Conservation (phyloP, 2,113 vertebrate genomes). For the Mystacornis crossleyi region DNA sequence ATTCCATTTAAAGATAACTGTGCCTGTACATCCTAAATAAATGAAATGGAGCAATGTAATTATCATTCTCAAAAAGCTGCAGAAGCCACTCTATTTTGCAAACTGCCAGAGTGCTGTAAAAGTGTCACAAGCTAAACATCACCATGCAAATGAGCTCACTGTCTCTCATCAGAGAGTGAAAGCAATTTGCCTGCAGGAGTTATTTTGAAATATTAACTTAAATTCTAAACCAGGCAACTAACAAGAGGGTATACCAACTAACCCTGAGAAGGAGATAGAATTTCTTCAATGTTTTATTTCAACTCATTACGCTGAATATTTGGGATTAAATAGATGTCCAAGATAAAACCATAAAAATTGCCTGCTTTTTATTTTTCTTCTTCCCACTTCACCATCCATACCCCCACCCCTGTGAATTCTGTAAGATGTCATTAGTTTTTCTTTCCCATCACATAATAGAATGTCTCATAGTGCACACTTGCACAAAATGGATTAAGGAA, state of each 20-base stretch:
- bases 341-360: neutral
- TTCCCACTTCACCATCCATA: accelerated
- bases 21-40: neutral
- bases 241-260: neutral
- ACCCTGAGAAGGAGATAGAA: neutral
- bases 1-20: slow-evolving; percentile 13
- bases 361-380: neutral
- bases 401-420: neutral
- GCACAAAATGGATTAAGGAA: neutral
- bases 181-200: neutral
- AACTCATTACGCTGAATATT: neutral
- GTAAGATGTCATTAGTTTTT: neutral
- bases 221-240: neutral
- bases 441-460: neutral
- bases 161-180: neutral
- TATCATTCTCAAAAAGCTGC: neutral
- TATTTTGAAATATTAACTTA: neutral
- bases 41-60: neutral
- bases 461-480: neutral
- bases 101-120: neutral
- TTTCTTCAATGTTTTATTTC: neutral
- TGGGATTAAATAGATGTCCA: neutral
- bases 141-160: neutral
- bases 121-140: neutral
- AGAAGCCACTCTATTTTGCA: slow-evolving; percentile 1